Conservation (phyloP, 2,888 invertebrate genomes). For the Philaethria dido region DNA sequence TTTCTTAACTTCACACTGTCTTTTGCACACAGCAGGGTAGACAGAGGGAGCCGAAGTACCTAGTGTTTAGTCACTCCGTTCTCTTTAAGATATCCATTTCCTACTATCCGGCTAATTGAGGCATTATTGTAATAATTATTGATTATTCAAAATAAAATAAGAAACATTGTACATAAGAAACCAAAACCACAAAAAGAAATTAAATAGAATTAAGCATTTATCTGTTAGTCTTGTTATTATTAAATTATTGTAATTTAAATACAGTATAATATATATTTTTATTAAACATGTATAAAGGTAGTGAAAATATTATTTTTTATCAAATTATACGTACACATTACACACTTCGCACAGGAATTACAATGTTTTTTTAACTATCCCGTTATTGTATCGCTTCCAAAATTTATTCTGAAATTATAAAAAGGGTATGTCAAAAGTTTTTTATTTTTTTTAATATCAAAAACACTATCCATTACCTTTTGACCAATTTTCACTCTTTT, state of each 20-base stretch:
- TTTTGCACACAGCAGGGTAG: too few relatives aligned
- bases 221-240: too few relatives aligned
- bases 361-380: conserved; percentile 10
- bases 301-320: neutral
- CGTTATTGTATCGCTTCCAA: conserved; percentile 21
- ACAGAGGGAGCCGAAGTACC: too few relatives aligned
- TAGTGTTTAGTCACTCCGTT: too few relatives aligned
- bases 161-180: too few relatives aligned
- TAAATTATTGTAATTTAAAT: neutral
- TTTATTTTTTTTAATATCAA: neutral
- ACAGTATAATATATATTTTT: neutral
- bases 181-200: too few relatives aligned
- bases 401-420: conserved; percentile 14
- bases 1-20: too few relatives aligned
- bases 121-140: too few relatives aligned
- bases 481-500: conserved; percentile 57
- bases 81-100: too few relatives aligned
- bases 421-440: neutral
- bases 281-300: neutral
- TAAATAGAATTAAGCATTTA: too few relatives aligned
- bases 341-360: conserved; percentile 32
- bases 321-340: conserved; percentile 17
- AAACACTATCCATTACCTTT: conserved; percentile 50
- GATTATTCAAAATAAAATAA: too few relatives aligned
- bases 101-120: too few relatives aligned